These are phyloP conservation scores for Argentina silus DNA, from an alignment of 2,797 vertebrate species.

Conservation along the genomic window DNA sequence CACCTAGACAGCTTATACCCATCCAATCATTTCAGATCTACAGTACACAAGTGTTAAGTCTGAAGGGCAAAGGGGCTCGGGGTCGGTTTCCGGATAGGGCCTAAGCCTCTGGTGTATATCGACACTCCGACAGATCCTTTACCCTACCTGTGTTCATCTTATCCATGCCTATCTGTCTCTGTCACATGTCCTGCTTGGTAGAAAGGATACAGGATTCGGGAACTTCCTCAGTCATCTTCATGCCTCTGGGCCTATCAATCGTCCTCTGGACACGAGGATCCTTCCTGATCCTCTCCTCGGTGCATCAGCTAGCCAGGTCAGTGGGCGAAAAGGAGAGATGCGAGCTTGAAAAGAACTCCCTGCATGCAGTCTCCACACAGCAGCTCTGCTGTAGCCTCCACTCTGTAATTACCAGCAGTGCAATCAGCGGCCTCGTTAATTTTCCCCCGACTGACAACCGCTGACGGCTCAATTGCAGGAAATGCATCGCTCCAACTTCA, in stretches of 20 bases:
- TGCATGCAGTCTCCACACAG: slow-evolving; percentile 65
- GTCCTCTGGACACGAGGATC: background rate
- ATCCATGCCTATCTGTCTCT: no score
- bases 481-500: slow-evolving; percentile 69
- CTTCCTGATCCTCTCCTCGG: slow-evolving; percentile 19
- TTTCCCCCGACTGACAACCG: slow-evolving; percentile 67
- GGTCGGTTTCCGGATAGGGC: no score
- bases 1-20: no score
- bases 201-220: no score
- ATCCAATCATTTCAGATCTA: no score
- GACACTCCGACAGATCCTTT: no score
- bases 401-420: slow-evolving; percentile 80
- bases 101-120: no score
- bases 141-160: no score
- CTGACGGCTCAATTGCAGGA: slow-evolving; percentile 75
- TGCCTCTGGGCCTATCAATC: background rate
- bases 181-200: no score
- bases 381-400: slow-evolving; percentile 59
- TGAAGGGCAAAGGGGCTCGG: no score
- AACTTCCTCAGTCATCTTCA: background rate
- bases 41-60: no score
- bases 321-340: slow-evolving; percentile 58
- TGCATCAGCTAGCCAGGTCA: slow-evolving; percentile 64
- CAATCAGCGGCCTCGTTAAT: slow-evolving; percentile 79
- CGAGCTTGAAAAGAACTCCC: slow-evolving; percentile 71